Evolutionary conservation across 30 jellyfish, hydroid and myxozoan species (phyloP).

Genomic region (Catostylus mosaicus): DNA sequence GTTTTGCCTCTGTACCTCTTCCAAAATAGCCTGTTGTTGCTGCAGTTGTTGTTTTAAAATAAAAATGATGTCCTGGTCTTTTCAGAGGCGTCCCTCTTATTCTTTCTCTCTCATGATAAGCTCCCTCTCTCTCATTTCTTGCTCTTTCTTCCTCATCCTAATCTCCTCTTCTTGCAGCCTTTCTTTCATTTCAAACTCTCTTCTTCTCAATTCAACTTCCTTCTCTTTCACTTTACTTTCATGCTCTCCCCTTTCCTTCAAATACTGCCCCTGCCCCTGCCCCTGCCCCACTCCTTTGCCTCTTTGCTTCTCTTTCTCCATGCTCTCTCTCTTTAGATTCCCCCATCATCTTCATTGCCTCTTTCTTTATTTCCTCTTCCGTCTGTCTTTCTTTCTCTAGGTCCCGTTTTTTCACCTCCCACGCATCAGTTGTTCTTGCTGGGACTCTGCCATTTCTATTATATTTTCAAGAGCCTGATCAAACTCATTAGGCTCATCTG

Average conservation of each 20-base stretch:
- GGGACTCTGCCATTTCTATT: neutral
- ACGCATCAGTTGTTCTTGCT: neutral
- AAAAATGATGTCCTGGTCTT: neutral
- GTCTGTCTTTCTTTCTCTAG: neutral
- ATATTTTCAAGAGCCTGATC: conserved; percentile 34
- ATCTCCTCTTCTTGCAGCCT: neutral
- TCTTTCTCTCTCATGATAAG: conserved; percentile 3
- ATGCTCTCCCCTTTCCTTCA: conserved; percentile 15
- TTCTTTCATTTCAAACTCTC: conserved; percentile 6
- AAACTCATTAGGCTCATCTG: conserved; percentile 12
- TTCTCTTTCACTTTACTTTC: conserved; percentile 10
- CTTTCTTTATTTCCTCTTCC: neutral
- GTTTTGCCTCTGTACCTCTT: conserved; percentile 6
- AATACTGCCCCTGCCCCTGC: too few relatives aligned
- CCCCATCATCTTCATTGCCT: conserved; percentile 27
- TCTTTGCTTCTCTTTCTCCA: neutral
- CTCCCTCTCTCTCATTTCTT: conserved; percentile 11
- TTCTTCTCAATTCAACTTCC: conserved; percentile 5
- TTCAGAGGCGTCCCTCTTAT: neutral
- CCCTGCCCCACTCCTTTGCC: conserved; percentile 17
- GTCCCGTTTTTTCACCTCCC: neutral
- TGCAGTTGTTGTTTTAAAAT: conserved; percentile 2
- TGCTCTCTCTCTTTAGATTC: neutral
- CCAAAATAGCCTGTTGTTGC: neutral
- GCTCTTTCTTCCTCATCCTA: neutral